phyloP scores from a whole-genome alignment of 2,888 invertebrate species.

The Branchellion lobata region DNA sequence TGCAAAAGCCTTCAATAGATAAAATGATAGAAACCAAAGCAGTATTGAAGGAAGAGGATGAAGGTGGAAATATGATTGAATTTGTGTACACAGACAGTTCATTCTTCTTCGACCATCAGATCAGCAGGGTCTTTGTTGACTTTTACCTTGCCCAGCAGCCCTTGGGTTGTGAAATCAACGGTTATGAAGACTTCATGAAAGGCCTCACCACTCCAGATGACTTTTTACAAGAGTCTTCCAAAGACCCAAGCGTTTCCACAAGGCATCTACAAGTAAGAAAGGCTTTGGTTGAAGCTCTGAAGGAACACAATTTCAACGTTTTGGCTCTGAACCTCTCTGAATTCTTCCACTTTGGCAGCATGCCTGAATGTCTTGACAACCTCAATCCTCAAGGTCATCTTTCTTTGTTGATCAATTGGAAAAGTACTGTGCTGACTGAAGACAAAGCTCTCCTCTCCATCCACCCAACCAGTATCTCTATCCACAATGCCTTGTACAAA shows the following conservation, averaged over 20 bases:
- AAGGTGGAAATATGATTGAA: constrained; percentile 30
- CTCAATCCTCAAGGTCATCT: constrained; percentile 56
- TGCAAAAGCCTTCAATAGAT: constrained; percentile 63
- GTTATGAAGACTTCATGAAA: constrained; percentile 64
- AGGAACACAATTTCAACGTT: constrained; percentile 57
- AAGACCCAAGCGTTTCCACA: constrained; percentile 56
- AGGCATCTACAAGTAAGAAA: constrained; percentile 55
- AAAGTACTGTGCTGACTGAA: constrained; percentile 54
- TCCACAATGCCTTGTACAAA: constrained; percentile 59
- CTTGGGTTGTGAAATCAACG: constrained; percentile 63
- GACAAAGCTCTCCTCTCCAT: neutral
- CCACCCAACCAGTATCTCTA: constrained; percentile 52
- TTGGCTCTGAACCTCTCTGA: constrained; percentile 60
- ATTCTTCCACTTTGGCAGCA: constrained; percentile 64
- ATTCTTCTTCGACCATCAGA: constrained; percentile 62
- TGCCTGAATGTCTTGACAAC: constrained; percentile 59
- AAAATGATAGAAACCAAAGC: constrained; percentile 61
- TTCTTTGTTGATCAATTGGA: constrained; percentile 55
- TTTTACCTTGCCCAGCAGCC: constrained; percentile 57
- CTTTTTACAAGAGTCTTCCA: constrained; percentile 53
- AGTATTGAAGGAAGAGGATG: constrained; percentile 49
- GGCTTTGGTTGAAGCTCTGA: constrained; percentile 57
- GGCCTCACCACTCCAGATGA: constrained; percentile 59
- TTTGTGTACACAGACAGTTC: constrained; percentile 64
- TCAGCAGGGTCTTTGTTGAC: constrained; percentile 58